A percentile compares a stretch with the other conserved stretches of the same genome.
Conservation (phyloP, 2,797 vertebrate genomes). For the Silurus aristotelis region DNA sequence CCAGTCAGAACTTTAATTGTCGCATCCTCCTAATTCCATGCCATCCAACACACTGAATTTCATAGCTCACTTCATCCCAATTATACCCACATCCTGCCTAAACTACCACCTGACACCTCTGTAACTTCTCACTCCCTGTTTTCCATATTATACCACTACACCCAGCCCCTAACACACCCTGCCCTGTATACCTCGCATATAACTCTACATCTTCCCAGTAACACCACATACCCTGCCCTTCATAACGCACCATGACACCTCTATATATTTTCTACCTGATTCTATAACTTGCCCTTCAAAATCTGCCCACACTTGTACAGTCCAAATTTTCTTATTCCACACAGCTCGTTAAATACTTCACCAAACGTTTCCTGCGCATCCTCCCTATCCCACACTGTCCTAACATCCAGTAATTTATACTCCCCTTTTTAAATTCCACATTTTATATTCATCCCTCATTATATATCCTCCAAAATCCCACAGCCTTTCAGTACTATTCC, state of each 20-base stretch:
- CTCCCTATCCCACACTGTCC: too few species aligned
- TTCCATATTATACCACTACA: not conserved
- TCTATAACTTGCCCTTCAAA: not conserved
- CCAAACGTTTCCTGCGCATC: not conserved
- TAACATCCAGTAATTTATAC: not conserved
- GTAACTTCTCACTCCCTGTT: not conserved
- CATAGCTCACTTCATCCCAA: not conserved
- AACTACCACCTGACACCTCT: not conserved
- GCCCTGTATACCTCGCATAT: too few species aligned
- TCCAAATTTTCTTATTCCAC: not conserved
- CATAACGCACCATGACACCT: not conserved
- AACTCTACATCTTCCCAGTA: not conserved
- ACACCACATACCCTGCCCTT: not conserved
- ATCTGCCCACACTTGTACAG: not conserved
- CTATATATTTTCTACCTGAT: not conserved
- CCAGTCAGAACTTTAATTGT: too few species aligned
- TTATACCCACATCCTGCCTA: not conserved
- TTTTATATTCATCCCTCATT: not conserved
- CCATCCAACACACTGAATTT: not conserved
- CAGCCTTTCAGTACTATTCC: not conserved
- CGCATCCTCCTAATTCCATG: not conserved
- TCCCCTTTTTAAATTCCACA: not conserved
- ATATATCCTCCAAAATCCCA: not conserved
- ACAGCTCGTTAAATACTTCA: not conserved
- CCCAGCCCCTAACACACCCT: not conserved